phyloP scores from a whole-genome alignment of 2,113 vertebrate genomes.

The Laticauda colubrina region DNA sequence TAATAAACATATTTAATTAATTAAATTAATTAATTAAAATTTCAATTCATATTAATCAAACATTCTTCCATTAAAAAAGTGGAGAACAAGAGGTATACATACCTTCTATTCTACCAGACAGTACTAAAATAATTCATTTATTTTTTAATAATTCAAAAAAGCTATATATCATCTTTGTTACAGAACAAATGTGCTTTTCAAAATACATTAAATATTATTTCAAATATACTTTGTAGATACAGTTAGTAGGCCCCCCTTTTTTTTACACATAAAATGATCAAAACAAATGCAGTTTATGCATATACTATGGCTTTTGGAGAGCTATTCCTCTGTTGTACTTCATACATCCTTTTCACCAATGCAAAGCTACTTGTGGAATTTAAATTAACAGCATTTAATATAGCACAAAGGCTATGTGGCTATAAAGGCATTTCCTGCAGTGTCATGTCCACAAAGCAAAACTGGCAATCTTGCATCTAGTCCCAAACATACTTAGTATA shows the following conservation, averaged over 20 bases:
- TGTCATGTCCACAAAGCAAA: not conserved
- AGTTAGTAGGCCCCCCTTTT: not conserved
- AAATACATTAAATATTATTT: not conserved
- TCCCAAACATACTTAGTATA: not conserved
- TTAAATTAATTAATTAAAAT: not conserved
- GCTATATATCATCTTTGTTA: not conserved
- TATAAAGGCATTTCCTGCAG: not conserved
- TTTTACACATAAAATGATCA: not conserved
- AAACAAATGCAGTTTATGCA: not conserved
- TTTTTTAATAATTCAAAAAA: not conserved
- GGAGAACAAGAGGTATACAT: not conserved
- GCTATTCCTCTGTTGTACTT: not conserved
- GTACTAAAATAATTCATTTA: not conserved
- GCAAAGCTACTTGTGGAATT: not conserved
- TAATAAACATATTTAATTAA: not conserved
- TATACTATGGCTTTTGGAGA: not conserved
- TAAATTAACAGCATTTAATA: not conserved
- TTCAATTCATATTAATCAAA: not conserved
- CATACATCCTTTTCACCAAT: too few species aligned
- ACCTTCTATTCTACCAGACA: not conserved
- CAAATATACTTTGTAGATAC: not conserved
- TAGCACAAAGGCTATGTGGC: not conserved
- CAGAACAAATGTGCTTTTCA: not conserved
- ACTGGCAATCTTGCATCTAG: not conserved
- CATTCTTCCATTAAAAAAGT: not conserved